These are phyloP conservation scores for Cremastinae sp. DNA, from an alignment of 2,888 invertebrate genomes.

Conservation along the genomic window DNA sequence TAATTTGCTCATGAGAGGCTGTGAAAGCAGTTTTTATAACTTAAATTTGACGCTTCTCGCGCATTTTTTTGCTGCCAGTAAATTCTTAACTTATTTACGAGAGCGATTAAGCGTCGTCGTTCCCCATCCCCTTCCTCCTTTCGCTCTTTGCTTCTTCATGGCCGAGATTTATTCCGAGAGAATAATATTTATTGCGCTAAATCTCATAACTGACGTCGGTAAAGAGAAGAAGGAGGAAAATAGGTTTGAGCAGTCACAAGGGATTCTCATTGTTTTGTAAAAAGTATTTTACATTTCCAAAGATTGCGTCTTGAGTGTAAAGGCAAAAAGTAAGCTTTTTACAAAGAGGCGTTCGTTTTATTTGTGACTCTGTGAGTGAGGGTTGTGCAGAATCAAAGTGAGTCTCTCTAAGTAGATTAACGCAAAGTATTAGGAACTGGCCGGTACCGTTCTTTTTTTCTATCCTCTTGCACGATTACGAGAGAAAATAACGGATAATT, in stretches of 20 bases:
- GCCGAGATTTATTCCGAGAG: not conserved
- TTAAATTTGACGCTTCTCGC: not conserved
- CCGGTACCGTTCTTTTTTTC: constrained; percentile 58
- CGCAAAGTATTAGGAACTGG: constrained; percentile 55
- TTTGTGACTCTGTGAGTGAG: too few relatives aligned
- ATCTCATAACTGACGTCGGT: constrained; percentile 2
- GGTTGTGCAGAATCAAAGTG: constrained; percentile 59
- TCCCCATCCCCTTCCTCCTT: too few relatives aligned
- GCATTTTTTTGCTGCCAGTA: not conserved
- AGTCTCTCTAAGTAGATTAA: constrained; percentile 48
- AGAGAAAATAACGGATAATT: constrained; percentile 6
- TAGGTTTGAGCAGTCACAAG: constrained; percentile 1
- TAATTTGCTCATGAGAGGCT: not conserved
- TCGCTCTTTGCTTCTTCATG: constrained; percentile 24
- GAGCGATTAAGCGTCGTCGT: not conserved
- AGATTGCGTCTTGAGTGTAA: not conserved
- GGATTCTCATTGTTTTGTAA: constrained; percentile 6
- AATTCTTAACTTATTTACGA: constrained; percentile 14
- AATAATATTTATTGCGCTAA: too few relatives aligned
- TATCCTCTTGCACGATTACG: constrained; percentile 48
- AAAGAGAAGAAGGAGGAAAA: not conserved
- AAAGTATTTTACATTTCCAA: too few relatives aligned
- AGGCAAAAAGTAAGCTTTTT: not conserved
- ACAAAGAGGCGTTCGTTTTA: not conserved
- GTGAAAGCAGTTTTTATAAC: constrained; percentile 2